phyloP scores from a whole-genome alignment of 2,113 vertebrate species.

The Ondatra zibethicus region DNA sequence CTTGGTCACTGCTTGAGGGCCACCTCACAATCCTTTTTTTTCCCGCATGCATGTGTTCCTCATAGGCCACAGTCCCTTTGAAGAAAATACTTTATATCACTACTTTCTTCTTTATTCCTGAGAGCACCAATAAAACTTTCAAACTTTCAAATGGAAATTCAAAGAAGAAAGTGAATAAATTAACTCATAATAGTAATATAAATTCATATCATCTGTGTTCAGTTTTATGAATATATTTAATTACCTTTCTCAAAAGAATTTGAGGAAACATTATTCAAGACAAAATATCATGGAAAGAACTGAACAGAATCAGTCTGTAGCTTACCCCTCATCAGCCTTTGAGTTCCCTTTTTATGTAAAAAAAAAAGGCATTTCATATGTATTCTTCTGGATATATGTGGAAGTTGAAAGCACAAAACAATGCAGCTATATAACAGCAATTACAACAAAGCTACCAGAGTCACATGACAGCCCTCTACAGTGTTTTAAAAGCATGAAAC shows the following conservation, averaged over 20 bases:
- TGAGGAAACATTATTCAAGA: background rate
- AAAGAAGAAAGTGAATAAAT: background rate
- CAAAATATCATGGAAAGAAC: constrained; percentile 45
- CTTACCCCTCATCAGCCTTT: background rate
- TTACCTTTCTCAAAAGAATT: constrained; percentile 36
- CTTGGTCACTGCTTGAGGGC: background rate
- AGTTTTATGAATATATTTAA: constrained; percentile 49
- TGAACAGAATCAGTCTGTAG: background rate
- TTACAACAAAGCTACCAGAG: background rate
- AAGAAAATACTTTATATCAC: background rate
- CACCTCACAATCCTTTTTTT: background rate
- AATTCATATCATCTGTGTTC: background rate
- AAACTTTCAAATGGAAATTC: constrained; percentile 12
- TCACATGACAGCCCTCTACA: background rate
- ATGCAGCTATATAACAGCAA: background rate
- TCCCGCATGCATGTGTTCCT: background rate
- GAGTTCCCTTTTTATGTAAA: constrained; percentile 12
- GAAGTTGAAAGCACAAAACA: constrained; percentile 48
- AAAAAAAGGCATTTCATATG: constrained; percentile 45
- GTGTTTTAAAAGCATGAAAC: background rate
- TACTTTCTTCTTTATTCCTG: constrained; percentile 13
- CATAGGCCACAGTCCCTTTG: background rate
- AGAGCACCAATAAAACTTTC: constrained; percentile 19
- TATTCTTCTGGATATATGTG: constrained; percentile 2
- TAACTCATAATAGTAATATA: constrained; percentile 37